Evolutionary conservation across 1,140 invertebrate species (phyloP), one percentile per base, ranked within the genome.

Genomic region (Drosophila nasuta): DNA sequence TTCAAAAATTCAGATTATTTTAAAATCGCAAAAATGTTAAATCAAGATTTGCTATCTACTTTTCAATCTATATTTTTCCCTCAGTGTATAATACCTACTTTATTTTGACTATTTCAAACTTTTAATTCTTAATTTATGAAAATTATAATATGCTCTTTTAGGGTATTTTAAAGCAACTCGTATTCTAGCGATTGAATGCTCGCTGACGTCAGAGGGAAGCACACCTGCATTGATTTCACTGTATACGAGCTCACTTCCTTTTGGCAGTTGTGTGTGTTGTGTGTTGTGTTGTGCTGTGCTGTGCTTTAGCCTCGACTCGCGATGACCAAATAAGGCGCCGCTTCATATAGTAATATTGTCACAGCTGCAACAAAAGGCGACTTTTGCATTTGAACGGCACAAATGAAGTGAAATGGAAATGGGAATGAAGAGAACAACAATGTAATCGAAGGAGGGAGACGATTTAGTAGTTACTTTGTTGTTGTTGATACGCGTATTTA

Each of bases 211-310:
- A 72, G 48, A 48, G 67, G 66, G 20, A 48, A 41, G 75, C 63
- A 64, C 82, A 86, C 82, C 82, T 86, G 82, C 82, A 78, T 72
- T 86, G 82, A 85, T 73, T 75, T 68, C 46, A 63, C 48, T 46
- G 67, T 20, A 57, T 52, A 43, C 60, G 25, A 63, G n/a, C 30
- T 58, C 20, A 86, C 82, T 87, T 87, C 82, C 82, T 78, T 72
- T 76, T 67, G 54, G 63, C 63, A 81, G 62, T 62, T 62, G 7
- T 56, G 20, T 10, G 15, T 13, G 6, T 33, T 33, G 30, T 57
- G 20, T 25, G 62, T 58, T 62, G 7, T 56, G 20, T 10, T 33
- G 5, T 33, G 30, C 1, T 33, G 30, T 20, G 20, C 20, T 38
- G 35, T 33, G n/a, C 25, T 48, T 48, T 17, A 48, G 28, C 28